A percentile compares a stretch with the other conserved stretches of the same genome.
Conservation (phyloP, 2,888 invertebrate genomes). For the Drymonia ruficornis region DNA sequence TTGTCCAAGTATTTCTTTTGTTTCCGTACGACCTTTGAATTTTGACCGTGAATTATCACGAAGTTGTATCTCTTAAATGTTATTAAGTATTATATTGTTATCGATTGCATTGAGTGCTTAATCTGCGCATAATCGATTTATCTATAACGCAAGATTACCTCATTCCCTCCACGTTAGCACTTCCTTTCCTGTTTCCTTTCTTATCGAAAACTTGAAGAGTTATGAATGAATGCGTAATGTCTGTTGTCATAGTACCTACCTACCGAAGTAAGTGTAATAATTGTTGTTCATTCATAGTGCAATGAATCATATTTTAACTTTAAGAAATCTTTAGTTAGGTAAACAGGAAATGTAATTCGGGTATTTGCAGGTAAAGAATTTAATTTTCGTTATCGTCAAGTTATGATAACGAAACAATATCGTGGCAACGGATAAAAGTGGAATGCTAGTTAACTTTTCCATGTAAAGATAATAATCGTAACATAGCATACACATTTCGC, state of each 20-base stretch:
- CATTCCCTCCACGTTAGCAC: not conserved
- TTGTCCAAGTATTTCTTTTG: no score
- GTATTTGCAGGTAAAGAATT: constrained; percentile 6
- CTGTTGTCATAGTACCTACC: constrained; percentile 9
- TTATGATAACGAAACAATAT: constrained; percentile 22
- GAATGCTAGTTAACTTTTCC: constrained; percentile 28
- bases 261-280: no score
- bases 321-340: constrained; percentile 7
- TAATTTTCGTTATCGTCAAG: constrained; percentile 13
- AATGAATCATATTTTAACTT: constrained; percentile 26
- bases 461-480: constrained; percentile 12
- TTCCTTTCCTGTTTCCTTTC: constrained; percentile 20
- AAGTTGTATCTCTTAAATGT: not conserved
- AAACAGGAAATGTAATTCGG: constrained; percentile 3
- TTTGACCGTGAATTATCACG: constrained; percentile 10
- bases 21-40: constrained; percentile 4
- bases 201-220: constrained; percentile 26
- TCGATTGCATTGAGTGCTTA: not conserved
- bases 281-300: constrained; percentile 12
- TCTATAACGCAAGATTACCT: not conserved
- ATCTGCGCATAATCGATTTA: constrained; percentile 4
- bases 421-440: constrained; percentile 13
- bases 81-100: constrained; percentile 5
- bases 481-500: constrained; percentile 10
- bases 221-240: constrained; percentile 43